Percentiles rank a stretch among this genome's conserved stretches.
Evolutionary conservation across 2,113 vertebrate genomes (phyloP).

Genomic region (Andinoacara biseriatus): DNA sequence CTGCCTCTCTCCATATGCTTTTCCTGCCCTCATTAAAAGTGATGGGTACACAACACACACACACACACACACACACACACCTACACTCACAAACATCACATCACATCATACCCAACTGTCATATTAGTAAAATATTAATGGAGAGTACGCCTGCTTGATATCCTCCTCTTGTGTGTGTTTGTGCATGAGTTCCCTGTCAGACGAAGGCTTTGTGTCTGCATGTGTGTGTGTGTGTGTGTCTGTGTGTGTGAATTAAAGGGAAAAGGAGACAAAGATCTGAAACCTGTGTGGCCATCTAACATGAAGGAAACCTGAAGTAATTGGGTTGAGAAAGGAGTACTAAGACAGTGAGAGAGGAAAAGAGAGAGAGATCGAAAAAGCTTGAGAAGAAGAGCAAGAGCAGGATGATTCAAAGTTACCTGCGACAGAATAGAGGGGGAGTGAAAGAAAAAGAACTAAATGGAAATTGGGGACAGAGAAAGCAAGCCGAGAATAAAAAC

Average conservation of each 20-base stretch:
- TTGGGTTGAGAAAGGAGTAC: slow-evolving; percentile 51
- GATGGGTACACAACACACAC: slow-evolving; percentile 69
- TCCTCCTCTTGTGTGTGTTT: slow-evolving; percentile 39
- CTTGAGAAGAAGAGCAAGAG: neutral
- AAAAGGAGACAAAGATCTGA: slow-evolving; percentile 45
- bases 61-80: slow-evolving; percentile 21
- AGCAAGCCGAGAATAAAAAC: neutral
- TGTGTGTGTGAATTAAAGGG: slow-evolving; percentile 25
- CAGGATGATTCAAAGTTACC: neutral
- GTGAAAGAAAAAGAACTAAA: neutral
- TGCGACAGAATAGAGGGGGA: neutral
- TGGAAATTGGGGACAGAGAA: neutral
- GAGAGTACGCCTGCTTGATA: slow-evolving; percentile 52
- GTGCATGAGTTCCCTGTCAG: slow-evolving; percentile 21
- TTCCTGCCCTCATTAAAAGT: slow-evolving; percentile 79
- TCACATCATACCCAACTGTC: slow-evolving; percentile 67
- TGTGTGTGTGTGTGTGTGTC: slow-evolving; percentile 23
- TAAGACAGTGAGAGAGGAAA: neutral
- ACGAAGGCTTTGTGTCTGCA: slow-evolving; percentile 10
- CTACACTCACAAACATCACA: slow-evolving; percentile 34
- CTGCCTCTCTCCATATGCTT: slow-evolving; percentile 67
- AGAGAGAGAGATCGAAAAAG: neutral
- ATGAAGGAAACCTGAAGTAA: slow-evolving; percentile 69
- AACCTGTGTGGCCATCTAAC: slow-evolving; percentile 54
- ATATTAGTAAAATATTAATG: slow-evolving; percentile 79